Conservation (phyloP, 2,113 vertebrate species). For the Hassar affinis region DNA sequence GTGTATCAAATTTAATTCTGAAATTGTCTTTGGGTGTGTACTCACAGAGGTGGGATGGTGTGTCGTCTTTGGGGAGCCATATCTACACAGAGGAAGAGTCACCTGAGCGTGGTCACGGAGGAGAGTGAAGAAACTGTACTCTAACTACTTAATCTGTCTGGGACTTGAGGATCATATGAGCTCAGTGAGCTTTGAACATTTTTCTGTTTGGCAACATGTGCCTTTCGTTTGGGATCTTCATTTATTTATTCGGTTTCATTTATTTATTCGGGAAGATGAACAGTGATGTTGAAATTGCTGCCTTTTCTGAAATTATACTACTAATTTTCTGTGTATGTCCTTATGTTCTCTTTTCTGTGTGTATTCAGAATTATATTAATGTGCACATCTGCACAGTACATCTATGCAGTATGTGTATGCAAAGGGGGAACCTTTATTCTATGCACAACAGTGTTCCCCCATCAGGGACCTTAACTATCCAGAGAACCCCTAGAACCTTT, state of each 20-base stretch:
- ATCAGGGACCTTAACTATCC: not conserved
- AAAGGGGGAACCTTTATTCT: not conserved
- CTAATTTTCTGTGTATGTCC: not conserved
- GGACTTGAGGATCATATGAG: constrained; percentile 29
- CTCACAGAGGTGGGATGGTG: constrained; percentile 77
- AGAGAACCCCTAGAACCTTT: not conserved
- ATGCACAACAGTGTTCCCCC: not conserved
- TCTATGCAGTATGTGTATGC: not conserved
- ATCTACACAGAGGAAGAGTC: constrained; percentile 61
- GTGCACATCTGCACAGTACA: not conserved
- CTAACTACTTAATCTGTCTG: constrained; percentile 38
- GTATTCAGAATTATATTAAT: not conserved
- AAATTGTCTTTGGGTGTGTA: constrained; percentile 14
- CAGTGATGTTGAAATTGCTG: not conserved
- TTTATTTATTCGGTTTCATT: constrained; percentile 31
- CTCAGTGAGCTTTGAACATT: constrained; percentile 48
- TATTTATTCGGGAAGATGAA: not conserved
- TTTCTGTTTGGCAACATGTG: constrained; percentile 15
- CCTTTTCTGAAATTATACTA: not conserved
- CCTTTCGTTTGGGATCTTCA: constrained; percentile 27
- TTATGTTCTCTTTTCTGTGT: not conserved
- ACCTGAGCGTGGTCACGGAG: constrained; percentile 52
- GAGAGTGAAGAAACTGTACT: constrained; percentile 61
- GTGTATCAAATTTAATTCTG: not conserved
- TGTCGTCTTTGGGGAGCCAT: constrained; percentile 83